These are phyloP conservation scores for Conus canariensis DNA, from an alignment of 2,888 invertebrate genomes.

Conservation along the genomic window DNA sequence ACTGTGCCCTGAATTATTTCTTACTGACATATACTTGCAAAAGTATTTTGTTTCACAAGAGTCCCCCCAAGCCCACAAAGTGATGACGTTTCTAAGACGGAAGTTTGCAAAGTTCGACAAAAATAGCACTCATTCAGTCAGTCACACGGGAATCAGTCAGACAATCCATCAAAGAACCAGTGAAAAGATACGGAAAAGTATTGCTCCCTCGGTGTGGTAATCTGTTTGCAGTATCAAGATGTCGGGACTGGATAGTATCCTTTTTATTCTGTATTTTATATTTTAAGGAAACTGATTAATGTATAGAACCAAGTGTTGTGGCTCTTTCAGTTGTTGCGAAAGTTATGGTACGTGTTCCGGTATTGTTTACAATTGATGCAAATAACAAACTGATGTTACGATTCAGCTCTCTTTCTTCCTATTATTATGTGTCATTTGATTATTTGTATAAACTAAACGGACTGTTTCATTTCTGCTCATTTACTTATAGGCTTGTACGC, in stretches of 20 bases:
- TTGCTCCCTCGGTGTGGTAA: not conserved
- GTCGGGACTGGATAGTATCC: slow-evolving; percentile 65
- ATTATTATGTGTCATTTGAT: too few species aligned
- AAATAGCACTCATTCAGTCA: slow-evolving; percentile 36
- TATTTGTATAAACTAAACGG: too few species aligned
- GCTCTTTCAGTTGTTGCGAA: too few species aligned
- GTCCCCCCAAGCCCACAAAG: not conserved
- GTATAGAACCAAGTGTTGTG: too few species aligned
- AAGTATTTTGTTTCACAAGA: not conserved
- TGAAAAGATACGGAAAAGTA: not conserved
- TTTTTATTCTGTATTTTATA: slow-evolving; percentile 46
- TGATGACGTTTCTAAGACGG: slow-evolving; percentile 44
- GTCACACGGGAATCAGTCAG: slow-evolving; percentile 52
- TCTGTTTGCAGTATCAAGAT: slow-evolving; percentile 6
- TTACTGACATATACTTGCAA: too few species aligned
- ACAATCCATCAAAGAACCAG: not conserved
- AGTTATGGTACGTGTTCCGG: too few species aligned
- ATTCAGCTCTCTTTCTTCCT: too few species aligned
- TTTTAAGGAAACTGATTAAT: not conserved
- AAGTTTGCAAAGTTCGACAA: slow-evolving; percentile 36
- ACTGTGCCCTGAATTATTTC: too few species aligned
- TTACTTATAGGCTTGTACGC: too few species aligned
- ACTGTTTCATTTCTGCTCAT: too few species aligned
- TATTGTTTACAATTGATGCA: too few species aligned
- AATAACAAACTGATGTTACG: too few species aligned